Evolutionary conservation across 1,140 invertebrate genomes (phyloP).

Genomic region (Lordiphosa mommai): DNA sequence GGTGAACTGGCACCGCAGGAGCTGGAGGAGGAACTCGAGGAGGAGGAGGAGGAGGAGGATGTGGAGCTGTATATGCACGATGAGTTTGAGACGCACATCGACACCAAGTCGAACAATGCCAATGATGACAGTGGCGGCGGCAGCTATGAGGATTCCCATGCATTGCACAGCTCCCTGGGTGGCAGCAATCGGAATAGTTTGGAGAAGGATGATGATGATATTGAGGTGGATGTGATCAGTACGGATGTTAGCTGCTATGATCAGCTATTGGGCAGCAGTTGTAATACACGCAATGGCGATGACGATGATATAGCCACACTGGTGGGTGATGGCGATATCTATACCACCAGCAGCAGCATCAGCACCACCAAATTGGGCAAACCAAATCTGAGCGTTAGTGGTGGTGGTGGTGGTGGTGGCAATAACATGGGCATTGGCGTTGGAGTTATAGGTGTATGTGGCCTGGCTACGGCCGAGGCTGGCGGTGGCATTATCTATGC

Average conservation of each 20-base stretch:
- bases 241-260: slow-evolving; percentile 78
- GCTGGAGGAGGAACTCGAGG: slow-evolving; percentile 40
- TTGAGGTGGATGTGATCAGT: slow-evolving; percentile 77
- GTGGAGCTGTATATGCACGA: slow-evolving; percentile 80
- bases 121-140: slow-evolving; percentile 78
- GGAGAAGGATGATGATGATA: slow-evolving; percentile 78
- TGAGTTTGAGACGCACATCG: slow-evolving; percentile 81
- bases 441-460: slow-evolving; percentile 26
- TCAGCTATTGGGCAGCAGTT: slow-evolving; percentile 72
- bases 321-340: slow-evolving; percentile 58
- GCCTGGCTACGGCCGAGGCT: slow-evolving; percentile 22
- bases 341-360: slow-evolving; percentile 18
- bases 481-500: slow-evolving; percentile 75
- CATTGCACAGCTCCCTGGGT: slow-evolving; percentile 63
- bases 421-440: slow-evolving; percentile 24
- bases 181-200: slow-evolving; percentile 75
- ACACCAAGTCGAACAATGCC: slow-evolving; percentile 71
- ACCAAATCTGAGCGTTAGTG: slow-evolving; percentile 1
- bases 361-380: background rate
- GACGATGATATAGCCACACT: slow-evolving; percentile 67
- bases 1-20: slow-evolving; percentile 36
- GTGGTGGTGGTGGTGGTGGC: background rate
- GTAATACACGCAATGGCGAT: slow-evolving; percentile 74
- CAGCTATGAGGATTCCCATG: slow-evolving; percentile 77
- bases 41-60: slow-evolving; percentile 66